These are phyloP conservation scores for Sebastes taczanowskii DNA, from an alignment of 2,797 vertebrate species.

Conservation along the genomic window DNA sequence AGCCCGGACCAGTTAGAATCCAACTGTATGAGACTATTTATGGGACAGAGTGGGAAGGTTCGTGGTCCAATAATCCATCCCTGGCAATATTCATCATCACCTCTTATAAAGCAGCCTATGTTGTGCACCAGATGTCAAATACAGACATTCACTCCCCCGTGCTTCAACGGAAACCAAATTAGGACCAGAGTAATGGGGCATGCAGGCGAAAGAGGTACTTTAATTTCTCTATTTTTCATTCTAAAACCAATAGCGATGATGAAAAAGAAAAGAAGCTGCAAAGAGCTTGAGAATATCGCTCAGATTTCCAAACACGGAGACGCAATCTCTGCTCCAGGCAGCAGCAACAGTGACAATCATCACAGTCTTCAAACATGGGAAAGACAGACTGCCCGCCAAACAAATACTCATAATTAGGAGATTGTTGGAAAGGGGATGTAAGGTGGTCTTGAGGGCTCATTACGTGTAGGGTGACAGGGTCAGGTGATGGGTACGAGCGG, in stretches of 20 bases:
- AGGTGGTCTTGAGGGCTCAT: constrained; percentile 77
- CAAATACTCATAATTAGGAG: constrained; percentile 78
- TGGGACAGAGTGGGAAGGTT: constrained; percentile 51
- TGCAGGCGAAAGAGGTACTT: constrained; percentile 17
- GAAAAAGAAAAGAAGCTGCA: not conserved
- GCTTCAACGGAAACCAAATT: constrained; percentile 41
- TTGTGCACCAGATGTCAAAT: constrained; percentile 39
- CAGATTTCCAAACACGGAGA: constrained; percentile 25
- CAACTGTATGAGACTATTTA: constrained; percentile 55
- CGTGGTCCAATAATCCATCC: constrained; percentile 49
- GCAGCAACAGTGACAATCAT: constrained; percentile 28
- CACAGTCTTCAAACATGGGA: constrained; percentile 27
- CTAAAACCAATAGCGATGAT: not conserved
- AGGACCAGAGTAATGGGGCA: constrained; percentile 39
- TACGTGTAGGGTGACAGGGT: constrained; percentile 76
- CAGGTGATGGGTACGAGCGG: constrained; percentile 55
- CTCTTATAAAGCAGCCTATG: constrained; percentile 35
- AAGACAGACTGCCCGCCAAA: constrained; percentile 62
- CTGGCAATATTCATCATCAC: constrained; percentile 49
- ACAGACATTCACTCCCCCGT: constrained; percentile 26
- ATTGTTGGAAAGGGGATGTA: constrained; percentile 47
- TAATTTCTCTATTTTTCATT: constrained; percentile 28
- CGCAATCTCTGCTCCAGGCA: constrained; percentile 32
- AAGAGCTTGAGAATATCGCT: not conserved
- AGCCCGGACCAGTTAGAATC: constrained; percentile 45